Conservation (phyloP, 2,113 vertebrate species). For the Chaenocephalus aceratus region DNA sequence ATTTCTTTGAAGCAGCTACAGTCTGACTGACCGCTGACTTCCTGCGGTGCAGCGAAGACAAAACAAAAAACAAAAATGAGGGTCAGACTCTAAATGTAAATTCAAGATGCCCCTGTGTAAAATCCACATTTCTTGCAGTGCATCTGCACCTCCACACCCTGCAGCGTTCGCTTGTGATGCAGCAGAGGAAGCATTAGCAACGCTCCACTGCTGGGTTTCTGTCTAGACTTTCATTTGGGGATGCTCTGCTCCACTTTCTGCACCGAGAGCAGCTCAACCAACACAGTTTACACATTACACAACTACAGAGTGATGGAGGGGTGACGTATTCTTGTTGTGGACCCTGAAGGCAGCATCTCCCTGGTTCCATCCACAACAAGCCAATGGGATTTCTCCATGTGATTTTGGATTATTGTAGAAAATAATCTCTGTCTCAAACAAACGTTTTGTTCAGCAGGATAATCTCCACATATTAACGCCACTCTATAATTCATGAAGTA, state of each 20-base stretch:
- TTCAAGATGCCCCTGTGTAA: constrained; percentile 10
- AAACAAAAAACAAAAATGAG: not conserved
- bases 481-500: too few species aligned
- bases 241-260: not conserved
- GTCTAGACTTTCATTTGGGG: constrained; percentile 42
- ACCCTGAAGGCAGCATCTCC: too few species aligned
- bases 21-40: not conserved
- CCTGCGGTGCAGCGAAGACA: not conserved
- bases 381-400: too few species aligned
- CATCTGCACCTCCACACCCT: not conserved
- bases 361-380: too few species aligned
- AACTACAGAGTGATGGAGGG: too few species aligned
- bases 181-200: constrained; percentile 46
- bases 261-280: constrained; percentile 15
- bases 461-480: too few species aligned
- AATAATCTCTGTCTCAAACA: too few species aligned
- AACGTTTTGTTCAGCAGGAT: too few species aligned
- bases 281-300: not conserved
- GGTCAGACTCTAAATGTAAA: not conserved
- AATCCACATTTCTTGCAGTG: constrained; percentile 46
- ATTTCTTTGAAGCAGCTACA: not conserved
- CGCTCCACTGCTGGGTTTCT: constrained; percentile 40
- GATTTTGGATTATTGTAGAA: too few species aligned
- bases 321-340: too few species aligned
- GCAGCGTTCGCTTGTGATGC: constrained; percentile 6